Conservation (phyloP, 2,113 vertebrate species). For the Melanotaenia duboulayi region DNA sequence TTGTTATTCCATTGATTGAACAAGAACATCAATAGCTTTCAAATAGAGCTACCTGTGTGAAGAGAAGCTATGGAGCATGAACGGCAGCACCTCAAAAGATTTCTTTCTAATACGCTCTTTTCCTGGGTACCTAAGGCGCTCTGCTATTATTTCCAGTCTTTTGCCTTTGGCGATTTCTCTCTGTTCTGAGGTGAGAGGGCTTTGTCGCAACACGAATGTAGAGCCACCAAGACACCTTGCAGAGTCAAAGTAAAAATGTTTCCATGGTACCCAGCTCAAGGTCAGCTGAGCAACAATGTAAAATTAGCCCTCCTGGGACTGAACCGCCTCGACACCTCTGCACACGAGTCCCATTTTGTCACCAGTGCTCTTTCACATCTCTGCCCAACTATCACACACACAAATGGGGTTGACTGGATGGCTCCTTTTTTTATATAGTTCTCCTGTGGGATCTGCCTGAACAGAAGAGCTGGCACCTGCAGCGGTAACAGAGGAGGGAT, state of each 20-base stretch:
- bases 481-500: constrained; percentile 42
- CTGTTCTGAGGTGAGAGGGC: constrained; percentile 74
- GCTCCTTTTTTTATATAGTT: constrained; percentile 58
- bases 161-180: constrained; percentile 70
- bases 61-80: constrained; percentile 77
- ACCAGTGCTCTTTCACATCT: constrained; percentile 70
- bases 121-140: constrained; percentile 50
- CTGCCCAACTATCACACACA: constrained; percentile 36
- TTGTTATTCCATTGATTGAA: constrained; percentile 81
- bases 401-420: constrained; percentile 62
- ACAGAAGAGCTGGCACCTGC: constrained; percentile 71
- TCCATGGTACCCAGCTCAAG: constrained; percentile 74
- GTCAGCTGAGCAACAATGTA: constrained; percentile 75
- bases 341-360: constrained; percentile 64
- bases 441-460: constrained; percentile 68
- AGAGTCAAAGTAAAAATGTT: constrained; percentile 68
- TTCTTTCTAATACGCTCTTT: constrained; percentile 69
- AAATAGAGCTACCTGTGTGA: constrained; percentile 78
- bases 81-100: constrained; percentile 77
- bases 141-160: constrained; percentile 74
- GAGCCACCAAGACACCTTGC: constrained; percentile 65
- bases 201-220: constrained; percentile 57
- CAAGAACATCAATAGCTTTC: constrained; percentile 80
- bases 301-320: constrained; percentile 68
- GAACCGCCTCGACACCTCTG: constrained; percentile 69